Evolutionary conservation across 1,140 invertebrate species (phyloP), one percentile per base, ranked within the genome.

Genomic region (Samia ricini): DNA sequence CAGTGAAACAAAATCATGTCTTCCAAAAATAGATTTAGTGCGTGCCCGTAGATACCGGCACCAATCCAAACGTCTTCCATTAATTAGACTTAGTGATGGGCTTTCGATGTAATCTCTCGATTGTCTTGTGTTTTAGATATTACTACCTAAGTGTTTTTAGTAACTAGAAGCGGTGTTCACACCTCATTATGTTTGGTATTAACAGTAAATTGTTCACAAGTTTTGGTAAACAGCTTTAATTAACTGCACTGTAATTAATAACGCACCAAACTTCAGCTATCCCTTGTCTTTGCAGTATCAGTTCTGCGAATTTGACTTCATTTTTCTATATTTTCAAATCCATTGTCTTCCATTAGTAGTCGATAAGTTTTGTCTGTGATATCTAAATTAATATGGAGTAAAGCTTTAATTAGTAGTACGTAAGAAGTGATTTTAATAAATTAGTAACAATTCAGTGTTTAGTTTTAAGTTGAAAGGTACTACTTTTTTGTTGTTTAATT

Each of bases 201-300:
- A 77, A 83, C 76, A 77, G 71, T 79, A 83, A 83, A 83, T 78
- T 85, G 72, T 77, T 48, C 74, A 69, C 79, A 79, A 80, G 83
- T 87, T 90, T 89, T 90, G 88, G 88, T 90, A 90, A 83, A 88
- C 84, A 90, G 88, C 88, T 90, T 90, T 90, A 90, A 87, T 73
- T 70, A 72, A 79, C 74, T 81, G 83, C 85, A 90, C 88, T 88
- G 85, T 87, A 89, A 81, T 85, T 85, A 85, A 70, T 69, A 59
- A 67, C 70, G 84, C 87, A 88, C 85, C 58, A 75, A 72, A 70
- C 22, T 76, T 70, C 69, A 64, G 64, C 71, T 84, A 68, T 71
- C 65, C 63, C 50, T 62, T 60, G 66, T 67, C 67, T 68, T 42
- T 69, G 51, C 48, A 50, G 21, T 20, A 18, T 5, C 26, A 7